A percentile compares a stretch with the other conserved stretches of the same genome.
phyloP scores from a whole-genome alignment of 2,113 vertebrate genomes.

The Malurus alboscapulatus region DNA sequence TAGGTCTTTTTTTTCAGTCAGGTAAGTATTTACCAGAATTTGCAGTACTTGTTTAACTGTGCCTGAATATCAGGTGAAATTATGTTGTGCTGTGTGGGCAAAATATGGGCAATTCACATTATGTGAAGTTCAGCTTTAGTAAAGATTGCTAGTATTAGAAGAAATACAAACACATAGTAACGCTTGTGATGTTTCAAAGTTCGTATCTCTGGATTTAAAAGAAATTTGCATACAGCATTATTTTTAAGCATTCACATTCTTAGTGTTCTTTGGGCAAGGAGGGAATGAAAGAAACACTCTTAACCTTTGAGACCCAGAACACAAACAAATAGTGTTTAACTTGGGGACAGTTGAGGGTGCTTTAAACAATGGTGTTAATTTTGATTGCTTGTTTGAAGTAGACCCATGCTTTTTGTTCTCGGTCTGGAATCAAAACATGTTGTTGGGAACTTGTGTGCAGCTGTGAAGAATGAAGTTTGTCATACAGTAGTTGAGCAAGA shows the following conservation, averaged over 20 bases:
- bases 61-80: background rate
- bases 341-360: background rate
- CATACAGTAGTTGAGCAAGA: background rate
- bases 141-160: background rate
- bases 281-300: background rate
- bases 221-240: background rate
- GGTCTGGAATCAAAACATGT: background rate
- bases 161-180: background rate
- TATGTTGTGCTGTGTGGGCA: rapidly evolving
- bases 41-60: background rate
- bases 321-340: conserved; percentile 7
- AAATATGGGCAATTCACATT: background rate
- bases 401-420: background rate
- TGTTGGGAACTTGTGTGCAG: conserved; percentile 7
- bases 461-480: conserved; percentile 36
- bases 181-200: background rate
- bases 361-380: conserved; percentile 31
- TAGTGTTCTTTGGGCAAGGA: background rate
- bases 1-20: background rate
- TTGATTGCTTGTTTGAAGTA: conserved; percentile 31
- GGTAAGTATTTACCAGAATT: background rate
- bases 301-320: conserved; percentile 5
- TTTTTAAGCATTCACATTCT: background rate
- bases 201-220: background rate
- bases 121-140: background rate